Base-by-base conservation (phyloP, 1,140 invertebrate genomes). In the Danaus melanippus region DNA sequence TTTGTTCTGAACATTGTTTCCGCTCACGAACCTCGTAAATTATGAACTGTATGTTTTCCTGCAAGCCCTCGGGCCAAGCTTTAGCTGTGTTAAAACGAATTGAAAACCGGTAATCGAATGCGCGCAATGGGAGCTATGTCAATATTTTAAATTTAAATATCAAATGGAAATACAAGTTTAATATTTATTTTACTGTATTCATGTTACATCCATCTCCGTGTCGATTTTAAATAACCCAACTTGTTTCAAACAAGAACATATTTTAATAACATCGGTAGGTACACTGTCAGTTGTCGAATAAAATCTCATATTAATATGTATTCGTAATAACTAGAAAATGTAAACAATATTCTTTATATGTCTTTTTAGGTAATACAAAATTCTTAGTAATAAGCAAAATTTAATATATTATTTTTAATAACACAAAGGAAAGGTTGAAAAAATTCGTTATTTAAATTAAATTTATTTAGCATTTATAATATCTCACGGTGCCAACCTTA, bases 131-230 rank as follows among this genome's bases (percentile, higher is more conserved):
- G 64, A 76, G 79, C 71, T 76, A 77, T 81, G 79, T 79, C 74
- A 84, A 82, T 86, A 84, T 83, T 86, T 82, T 81, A 79, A 82
- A 86, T 81, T 77, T 80, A 79, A 81, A 84, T 79, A 81, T 76
- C 71, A 71, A 79, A 78, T 75, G 66, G 65, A 73, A 74, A 74
- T 77, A 71, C 61, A 60, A 60, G 69, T 72, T 73, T 66, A 71
- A 75, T 76, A 76, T 79, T 74, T 77, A 73, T 75, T 70, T 71
- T 69, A 68, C 64, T 69, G 64, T 64, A 64, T 65, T 58, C 71
- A 61, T 66, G 62, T 66, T 60, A 70, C 62, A 70, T 75, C 64
- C 67, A 71, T 74, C 66, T 67, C 71, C 54, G 56, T 62, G 58
- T 64, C 58, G 63, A 70, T 75, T 75, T 73, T 69, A 67, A 74